phyloP scores from a whole-genome alignment of 2,113 vertebrate genomes.

The Athene noctua region DNA sequence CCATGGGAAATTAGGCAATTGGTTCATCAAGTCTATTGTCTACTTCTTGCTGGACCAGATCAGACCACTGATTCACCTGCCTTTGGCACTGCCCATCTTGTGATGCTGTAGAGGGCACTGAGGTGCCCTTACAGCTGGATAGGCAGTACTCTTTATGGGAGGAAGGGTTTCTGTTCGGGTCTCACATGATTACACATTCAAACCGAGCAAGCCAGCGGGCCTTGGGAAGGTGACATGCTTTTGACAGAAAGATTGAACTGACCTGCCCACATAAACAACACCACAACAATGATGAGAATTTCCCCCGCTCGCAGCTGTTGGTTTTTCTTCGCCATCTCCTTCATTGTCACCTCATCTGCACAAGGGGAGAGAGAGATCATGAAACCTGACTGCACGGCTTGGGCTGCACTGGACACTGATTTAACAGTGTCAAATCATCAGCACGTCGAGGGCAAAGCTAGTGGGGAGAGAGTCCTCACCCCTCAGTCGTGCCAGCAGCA shows the following conservation, averaged over 20 bases:
- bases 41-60: neutral
- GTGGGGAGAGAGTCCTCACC: neutral
- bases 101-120: neutral
- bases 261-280: slow-evolving; percentile 98
- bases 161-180: neutral
- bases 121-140: neutral
- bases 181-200: neutral
- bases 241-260: slow-evolving; percentile 17
- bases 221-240: fast-evolving
- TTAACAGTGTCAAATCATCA: neutral
- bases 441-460: neutral
- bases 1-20: neutral
- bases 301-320: slow-evolving; percentile 90
- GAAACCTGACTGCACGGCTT: neutral
- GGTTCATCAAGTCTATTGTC: neutral
- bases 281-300: slow-evolving; percentile 94
- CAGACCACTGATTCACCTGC: neutral
- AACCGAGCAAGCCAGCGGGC: neutral
- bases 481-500: neutral
- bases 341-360: slow-evolving; percentile 90
- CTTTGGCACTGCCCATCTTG: neutral
- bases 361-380: neutral
- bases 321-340: slow-evolving; percentile 82
- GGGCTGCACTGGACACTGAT: neutral
- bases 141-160: fast-evolving